Percentiles rank a stretch among this genome's conserved stretches.
These are phyloP conservation scores for Noctua janthina DNA, from an alignment of 2,888 invertebrate species.

Conservation along the genomic window DNA sequence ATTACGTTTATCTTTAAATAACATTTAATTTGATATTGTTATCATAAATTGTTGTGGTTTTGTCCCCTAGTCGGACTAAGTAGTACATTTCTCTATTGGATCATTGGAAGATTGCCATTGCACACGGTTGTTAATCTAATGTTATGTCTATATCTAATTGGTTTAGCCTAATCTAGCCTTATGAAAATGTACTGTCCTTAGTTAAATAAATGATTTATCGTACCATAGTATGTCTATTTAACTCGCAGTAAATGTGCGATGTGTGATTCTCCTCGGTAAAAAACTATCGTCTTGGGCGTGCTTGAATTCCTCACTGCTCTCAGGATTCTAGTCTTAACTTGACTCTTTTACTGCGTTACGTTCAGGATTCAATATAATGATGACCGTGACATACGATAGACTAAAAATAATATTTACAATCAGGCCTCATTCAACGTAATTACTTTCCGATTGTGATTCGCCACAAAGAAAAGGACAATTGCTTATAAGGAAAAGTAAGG, in stretches of 20 bases:
- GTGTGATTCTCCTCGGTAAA: neutral
- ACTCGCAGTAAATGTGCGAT: neutral
- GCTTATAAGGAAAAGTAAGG: neutral
- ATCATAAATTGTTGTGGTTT: slow-evolving; percentile 14
- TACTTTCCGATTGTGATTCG: neutral
- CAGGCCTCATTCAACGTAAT: neutral
- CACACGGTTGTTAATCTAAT: no score
- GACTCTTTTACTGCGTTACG: neutral
- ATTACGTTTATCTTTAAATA: slow-evolving; percentile 44
- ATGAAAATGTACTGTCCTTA: neutral
- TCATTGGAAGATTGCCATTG: no score
- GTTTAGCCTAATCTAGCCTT: neutral
- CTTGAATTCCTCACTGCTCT: neutral
- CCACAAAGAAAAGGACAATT: neutral
- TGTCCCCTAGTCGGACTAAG: neutral
- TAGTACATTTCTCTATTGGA: no score
- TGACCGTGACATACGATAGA: neutral
- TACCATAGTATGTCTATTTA: neutral
- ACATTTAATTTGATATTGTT: slow-evolving; percentile 31
- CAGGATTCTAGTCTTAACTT: neutral
- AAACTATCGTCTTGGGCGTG: no score
- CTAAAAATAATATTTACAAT: neutral
- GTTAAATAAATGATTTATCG: neutral
- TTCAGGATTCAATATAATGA: neutral
- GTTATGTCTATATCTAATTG: no score